Percentiles rank a stretch among this genome's conserved stretches.
Conservation (phyloP, 2,888 invertebrate species). For the Catocala nupta region DNA sequence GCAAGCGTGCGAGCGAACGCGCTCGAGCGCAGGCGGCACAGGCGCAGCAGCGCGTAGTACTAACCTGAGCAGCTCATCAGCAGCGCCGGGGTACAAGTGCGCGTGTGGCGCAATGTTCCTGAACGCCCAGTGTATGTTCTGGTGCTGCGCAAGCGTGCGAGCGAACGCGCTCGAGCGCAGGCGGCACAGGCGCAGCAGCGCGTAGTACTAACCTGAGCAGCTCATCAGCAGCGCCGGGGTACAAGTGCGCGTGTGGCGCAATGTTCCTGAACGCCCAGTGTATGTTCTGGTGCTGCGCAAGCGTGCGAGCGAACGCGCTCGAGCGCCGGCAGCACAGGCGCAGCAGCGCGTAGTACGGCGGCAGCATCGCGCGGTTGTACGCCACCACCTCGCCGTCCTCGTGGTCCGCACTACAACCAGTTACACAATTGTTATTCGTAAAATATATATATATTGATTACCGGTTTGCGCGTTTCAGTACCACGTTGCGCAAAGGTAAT, state of each 20-base stretch:
- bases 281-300: constrained; percentile 97
- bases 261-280: constrained; percentile 99
- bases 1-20: no score
- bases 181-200: no score
- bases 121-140: constrained; percentile 98
- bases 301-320: constrained; percentile 93
- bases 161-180: constrained; percentile 68
- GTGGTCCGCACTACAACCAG: constrained; percentile 93
- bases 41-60: background rate
- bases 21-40: constrained; percentile 68
- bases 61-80: no score
- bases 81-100: constrained; percentile 92
- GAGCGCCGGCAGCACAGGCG: constrained; percentile 97
- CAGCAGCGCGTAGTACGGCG: constrained; percentile 96
- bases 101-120: constrained; percentile 98
- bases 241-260: constrained; percentile 97
- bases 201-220: constrained; percentile 89
- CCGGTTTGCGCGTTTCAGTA: no score
- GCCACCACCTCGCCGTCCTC: constrained; percentile 98
- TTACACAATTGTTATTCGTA: background rate
- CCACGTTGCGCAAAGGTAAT: no score
- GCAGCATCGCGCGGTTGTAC: constrained; percentile 97
- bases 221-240: constrained; percentile 96
- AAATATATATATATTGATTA: no score
- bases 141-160: constrained; percentile 85